These are phyloP conservation scores for Siniperca obscura DNA, from an alignment of 2,797 vertebrate species.

Conservation along the genomic window DNA sequence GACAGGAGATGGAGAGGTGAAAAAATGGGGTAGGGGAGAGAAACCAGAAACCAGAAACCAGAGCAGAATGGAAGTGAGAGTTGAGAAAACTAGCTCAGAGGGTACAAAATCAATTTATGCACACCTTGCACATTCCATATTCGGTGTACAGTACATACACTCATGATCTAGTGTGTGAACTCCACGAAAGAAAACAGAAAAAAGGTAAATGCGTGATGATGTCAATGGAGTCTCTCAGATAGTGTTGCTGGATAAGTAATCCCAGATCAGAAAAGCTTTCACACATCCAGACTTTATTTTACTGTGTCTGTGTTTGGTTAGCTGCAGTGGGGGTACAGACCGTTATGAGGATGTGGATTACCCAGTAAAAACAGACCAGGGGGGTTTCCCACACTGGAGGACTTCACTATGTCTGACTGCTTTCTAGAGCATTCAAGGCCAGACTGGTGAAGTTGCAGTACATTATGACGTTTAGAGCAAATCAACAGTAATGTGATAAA, in stretches of 20 bases:
- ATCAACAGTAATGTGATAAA: neutral
- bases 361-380: conserved; percentile 70
- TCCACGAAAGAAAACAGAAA: conserved; percentile 21
- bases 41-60: neutral
- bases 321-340: conserved; percentile 64
- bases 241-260: conserved; percentile 54
- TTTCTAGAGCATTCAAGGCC: conserved; percentile 17
- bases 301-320: conserved; percentile 75
- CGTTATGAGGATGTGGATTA: conserved; percentile 75
- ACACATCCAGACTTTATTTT: conserved; percentile 65
- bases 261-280: conserved; percentile 60
- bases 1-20: conserved; percentile 4
- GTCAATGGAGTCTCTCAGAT: conserved; percentile 37
- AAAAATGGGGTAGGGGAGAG: neutral
- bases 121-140: conserved; percentile 27
- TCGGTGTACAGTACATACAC: neutral
- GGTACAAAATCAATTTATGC: neutral
- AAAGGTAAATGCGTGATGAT: conserved; percentile 28
- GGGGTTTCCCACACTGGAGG: conserved; percentile 74
- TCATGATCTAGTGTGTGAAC: conserved; percentile 31
- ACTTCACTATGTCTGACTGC: conserved; percentile 42
- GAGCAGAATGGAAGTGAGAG: neutral
- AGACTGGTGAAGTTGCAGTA: neutral
- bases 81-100: neutral
- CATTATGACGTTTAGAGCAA: neutral